A percentile compares a stretch with the other conserved stretches of the same genome.
Conservation (phyloP, 2,113 vertebrate genomes). For the Donacobius atricapilla region DNA sequence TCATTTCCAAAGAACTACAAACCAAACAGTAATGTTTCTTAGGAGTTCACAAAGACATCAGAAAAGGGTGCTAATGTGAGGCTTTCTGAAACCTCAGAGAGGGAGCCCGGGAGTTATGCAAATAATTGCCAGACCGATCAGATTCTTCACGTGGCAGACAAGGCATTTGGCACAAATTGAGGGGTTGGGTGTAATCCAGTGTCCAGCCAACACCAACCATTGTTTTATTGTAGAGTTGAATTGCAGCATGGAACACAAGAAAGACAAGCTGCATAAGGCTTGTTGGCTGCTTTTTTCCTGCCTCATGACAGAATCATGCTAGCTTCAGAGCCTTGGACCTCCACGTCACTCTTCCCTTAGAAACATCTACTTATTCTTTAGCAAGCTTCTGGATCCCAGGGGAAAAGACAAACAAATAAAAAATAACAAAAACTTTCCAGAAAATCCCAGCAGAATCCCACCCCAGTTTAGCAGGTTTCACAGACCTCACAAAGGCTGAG, state of each 20-base stretch:
- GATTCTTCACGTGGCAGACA: background rate
- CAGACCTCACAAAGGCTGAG: background rate
- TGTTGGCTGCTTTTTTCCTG: background rate
- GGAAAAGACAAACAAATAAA: background rate
- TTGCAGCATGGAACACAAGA: background rate
- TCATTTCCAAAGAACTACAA: background rate
- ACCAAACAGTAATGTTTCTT: background rate
- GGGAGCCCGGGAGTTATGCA: background rate
- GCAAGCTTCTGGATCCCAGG: background rate
- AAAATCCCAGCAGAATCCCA: slow-evolving; percentile 6
- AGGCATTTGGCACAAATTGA: background rate
- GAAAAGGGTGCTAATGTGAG: background rate
- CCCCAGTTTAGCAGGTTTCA: background rate
- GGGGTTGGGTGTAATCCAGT: background rate
- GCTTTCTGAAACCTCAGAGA: background rate
- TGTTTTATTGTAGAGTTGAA: background rate
- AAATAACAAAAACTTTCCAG: background rate
- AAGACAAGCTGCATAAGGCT: background rate
- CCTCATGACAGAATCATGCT: background rate
- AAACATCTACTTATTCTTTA: background rate
- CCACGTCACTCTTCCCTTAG: background rate
- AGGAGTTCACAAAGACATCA: background rate
- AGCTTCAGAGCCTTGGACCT: background rate
- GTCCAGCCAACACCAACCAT: background rate
- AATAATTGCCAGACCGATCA: background rate